These are phyloP conservation scores for Nylanderia fulva DNA, from an alignment of 1,140 invertebrate species.

Conservation along the genomic window DNA sequence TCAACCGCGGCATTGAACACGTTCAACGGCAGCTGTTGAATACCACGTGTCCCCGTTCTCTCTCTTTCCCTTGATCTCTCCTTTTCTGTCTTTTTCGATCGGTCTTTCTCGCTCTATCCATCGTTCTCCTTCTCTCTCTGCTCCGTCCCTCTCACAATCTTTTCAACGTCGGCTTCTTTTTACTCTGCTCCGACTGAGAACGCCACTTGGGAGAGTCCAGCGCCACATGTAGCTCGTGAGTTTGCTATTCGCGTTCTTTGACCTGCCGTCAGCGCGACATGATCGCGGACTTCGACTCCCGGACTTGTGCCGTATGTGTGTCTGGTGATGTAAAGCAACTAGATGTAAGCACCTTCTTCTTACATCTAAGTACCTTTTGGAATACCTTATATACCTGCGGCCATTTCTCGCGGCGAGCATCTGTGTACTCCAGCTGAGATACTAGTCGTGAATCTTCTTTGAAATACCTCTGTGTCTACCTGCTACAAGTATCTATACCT, in stretches of 20 bases:
- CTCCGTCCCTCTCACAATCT: constrained; percentile 23
- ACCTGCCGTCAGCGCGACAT: constrained; percentile 75
- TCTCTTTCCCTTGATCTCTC: constrained; percentile 36
- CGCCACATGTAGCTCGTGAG: constrained; percentile 70
- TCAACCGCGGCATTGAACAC: constrained; percentile 84
- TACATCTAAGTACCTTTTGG: neutral
- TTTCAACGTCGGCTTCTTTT: constrained; percentile 30
- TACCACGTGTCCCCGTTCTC: constrained; percentile 74
- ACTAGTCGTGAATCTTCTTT: neutral
- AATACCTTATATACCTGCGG: neutral
- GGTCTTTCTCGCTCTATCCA: neutral
- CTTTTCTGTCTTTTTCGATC: constrained; percentile 15
- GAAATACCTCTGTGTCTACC: constrained; percentile 7
- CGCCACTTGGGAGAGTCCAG: constrained; percentile 49
- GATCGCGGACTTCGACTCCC: constrained; percentile 37
- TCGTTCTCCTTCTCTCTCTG: neutral
- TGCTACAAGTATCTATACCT: constrained; percentile 9
- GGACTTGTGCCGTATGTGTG: neutral
- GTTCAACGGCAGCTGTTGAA: constrained; percentile 86
- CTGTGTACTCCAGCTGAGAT: neutral
- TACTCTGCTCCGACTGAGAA: constrained; percentile 32
- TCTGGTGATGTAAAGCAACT: constrained; percentile 12
- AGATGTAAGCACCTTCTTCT: constrained; percentile 3
- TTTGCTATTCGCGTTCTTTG: constrained; percentile 82
- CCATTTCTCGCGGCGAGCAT: neutral